phyloP scores from a whole-genome alignment of 2,888 invertebrate genomes.

The Stenotaenia linearis region DNA sequence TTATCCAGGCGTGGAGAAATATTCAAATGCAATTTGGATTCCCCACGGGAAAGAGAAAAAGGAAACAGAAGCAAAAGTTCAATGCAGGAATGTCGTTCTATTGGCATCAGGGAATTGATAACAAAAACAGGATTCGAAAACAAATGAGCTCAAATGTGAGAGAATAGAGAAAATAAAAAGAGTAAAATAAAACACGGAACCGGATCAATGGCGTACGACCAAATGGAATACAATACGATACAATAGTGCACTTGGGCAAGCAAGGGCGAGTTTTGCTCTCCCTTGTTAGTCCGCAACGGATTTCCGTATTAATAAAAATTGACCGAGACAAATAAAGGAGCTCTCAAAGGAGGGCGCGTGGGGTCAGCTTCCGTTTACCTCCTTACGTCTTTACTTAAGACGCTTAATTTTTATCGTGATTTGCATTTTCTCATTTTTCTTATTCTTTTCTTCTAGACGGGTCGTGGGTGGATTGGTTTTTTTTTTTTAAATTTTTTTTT shows the following conservation, averaged over 20 bases:
- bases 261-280: background rate
- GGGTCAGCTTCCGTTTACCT: constrained; percentile 1
- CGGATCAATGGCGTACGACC: background rate
- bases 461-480: background rate
- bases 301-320: constrained; percentile 15
- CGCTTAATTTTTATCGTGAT: background rate
- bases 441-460: background rate
- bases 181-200: constrained; percentile 7
- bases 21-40: constrained; percentile 19
- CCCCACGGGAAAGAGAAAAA: constrained; percentile 7
- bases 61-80: constrained; percentile 11
- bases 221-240: background rate
- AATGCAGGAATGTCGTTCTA: constrained; percentile 8
- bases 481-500: background rate
- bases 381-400: background rate
- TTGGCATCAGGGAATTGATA: constrained; percentile 1
- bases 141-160: background rate
- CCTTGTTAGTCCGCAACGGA: background rate
- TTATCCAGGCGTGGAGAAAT: constrained; percentile 19
- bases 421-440: background rate
- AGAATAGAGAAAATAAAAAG: background rate
- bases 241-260: background rate
- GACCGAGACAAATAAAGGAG: constrained; percentile 8
- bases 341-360: background rate
- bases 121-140: constrained; percentile 19